Evolutionary conservation across 1,140 invertebrate genomes (phyloP).

Genomic region (Caenorhabditis elegans): WBcel235 BX284606.5:5416001-5416500

Average conservation of each 20-base stretch:
- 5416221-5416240: conserved; percentile 42
- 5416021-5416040: conserved; percentile 34
- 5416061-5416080: conserved; percentile 26
- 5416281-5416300: conserved; percentile 20
- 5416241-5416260: background rate
- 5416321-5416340: conserved; percentile 35
- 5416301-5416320: conserved; percentile 34
- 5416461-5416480: conserved; percentile 38
- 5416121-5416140: conserved; percentile 24
- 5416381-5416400: conserved; percentile 34
- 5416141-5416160: conserved; percentile 20
- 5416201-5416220: conserved; percentile 41
- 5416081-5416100: conserved; percentile 16
- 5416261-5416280: background rate
- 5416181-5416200: conserved; percentile 8
- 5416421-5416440: conserved; percentile 25
- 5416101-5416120: conserved; percentile 24
- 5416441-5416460: conserved; percentile 32
- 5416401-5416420: conserved; percentile 26
- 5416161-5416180: conserved; percentile 39
- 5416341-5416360: conserved; percentile 17
- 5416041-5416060: conserved; percentile 32
- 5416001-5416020: background rate
- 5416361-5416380: conserved; percentile 1
- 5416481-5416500: background rate